Conservation (phyloP, 2,888 invertebrate genomes). For the Epinotia demarniana region DNA sequence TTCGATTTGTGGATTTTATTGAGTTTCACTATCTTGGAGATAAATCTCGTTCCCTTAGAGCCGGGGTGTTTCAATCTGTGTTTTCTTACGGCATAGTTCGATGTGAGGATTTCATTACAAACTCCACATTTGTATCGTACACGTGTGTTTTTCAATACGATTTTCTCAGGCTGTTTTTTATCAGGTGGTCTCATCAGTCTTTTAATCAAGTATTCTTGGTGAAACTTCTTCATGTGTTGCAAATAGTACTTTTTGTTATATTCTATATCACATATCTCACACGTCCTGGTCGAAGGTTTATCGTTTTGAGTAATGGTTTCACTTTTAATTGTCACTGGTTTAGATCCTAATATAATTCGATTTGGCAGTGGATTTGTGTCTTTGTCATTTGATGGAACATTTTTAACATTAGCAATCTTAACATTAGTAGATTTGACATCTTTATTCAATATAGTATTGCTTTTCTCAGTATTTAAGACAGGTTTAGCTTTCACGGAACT, state of each 20-base stretch:
- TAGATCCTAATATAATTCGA: constrained; percentile 34
- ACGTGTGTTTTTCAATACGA: not conserved
- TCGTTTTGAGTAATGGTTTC: not conserved
- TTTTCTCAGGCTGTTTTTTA: not conserved
- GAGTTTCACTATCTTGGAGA: constrained; percentile 37
- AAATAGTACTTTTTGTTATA: constrained; percentile 27
- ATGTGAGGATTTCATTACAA: constrained; percentile 43
- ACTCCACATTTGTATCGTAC: constrained; percentile 46
- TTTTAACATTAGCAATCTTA: not conserved
- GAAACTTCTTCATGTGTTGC: constrained; percentile 28
- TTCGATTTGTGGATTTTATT: constrained; percentile 24
- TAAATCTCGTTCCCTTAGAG: constrained; percentile 4
- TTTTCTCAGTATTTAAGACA: constrained; percentile 8
- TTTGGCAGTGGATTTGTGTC: constrained; percentile 4
- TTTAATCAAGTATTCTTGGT: not conserved
- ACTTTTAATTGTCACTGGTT: constrained; percentile 3
- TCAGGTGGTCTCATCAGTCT: not conserved
- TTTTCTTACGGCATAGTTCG: constrained; percentile 17
- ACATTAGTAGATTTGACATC: constrained; percentile 5
- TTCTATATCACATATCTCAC: constrained; percentile 26
- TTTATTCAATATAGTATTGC: not conserved
- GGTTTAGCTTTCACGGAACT: constrained; percentile 37
- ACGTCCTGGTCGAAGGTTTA: not conserved
- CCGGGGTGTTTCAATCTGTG: constrained; percentile 46
- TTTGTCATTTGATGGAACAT: not conserved